A percentile compares a stretch with the other conserved stretches of the same genome.
These are phyloP conservation scores for Chrysopa pallens DNA, from an alignment of 1,140 invertebrate species.

Conservation along the genomic window DNA sequence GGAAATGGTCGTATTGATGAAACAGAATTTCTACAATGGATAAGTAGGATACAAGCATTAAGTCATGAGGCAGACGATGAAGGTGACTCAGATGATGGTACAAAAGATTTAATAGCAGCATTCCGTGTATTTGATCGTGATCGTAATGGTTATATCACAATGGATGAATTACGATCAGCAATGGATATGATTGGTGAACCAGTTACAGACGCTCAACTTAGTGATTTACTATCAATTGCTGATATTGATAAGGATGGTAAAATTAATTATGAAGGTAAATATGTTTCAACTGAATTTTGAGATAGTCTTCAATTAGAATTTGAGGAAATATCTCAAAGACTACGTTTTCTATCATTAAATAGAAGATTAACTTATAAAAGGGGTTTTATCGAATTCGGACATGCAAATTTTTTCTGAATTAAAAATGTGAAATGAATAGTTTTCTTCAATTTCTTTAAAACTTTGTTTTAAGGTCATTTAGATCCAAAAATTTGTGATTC, in stretches of 20 bases:
- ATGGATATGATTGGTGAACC: conserved; percentile 63
- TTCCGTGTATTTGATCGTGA: conserved; percentile 64
- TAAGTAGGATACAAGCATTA: conserved; percentile 44
- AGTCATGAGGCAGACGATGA: conserved; percentile 36
- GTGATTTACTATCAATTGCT: conserved; percentile 47
- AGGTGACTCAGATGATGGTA: conserved; percentile 38
- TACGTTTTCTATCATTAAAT: too few relatives aligned
- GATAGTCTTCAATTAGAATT: too few relatives aligned
- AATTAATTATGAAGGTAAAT: conserved; percentile 64
- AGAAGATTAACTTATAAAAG: too few relatives aligned
- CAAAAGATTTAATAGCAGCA: conserved; percentile 50
- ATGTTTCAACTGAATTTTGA: too few relatives aligned
- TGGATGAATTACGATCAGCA: conserved; percentile 50
- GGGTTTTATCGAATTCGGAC: too few relatives aligned
- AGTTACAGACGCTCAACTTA: conserved; percentile 48
- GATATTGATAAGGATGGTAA: conserved; percentile 57
- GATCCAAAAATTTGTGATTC: too few relatives aligned
- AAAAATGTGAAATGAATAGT: too few relatives aligned
- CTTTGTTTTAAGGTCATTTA: too few relatives aligned
- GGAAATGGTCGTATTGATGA: conserved; percentile 48
- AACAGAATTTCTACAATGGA: conserved; percentile 51
- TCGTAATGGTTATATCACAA: conserved; percentile 55
- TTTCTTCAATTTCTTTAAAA: too few relatives aligned
- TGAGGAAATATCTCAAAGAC: too few relatives aligned
- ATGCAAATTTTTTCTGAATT: too few relatives aligned